Conservation (phyloP, 2,797 vertebrate genomes). For the Prionace glauca region DNA sequence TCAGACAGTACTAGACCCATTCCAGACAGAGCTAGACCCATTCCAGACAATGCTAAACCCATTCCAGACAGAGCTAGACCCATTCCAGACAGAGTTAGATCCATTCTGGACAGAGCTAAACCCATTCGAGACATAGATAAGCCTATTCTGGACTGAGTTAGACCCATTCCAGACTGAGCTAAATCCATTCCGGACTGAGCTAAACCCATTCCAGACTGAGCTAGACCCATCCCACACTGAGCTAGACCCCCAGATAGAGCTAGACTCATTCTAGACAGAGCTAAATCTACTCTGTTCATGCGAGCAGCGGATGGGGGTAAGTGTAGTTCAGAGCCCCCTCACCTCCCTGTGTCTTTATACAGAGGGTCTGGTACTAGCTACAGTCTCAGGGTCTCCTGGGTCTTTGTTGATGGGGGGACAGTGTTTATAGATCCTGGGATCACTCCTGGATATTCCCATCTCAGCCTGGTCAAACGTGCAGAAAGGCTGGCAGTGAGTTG, state of each 20-base stretch:
- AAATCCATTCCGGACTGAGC: background rate
- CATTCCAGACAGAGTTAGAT: background rate
- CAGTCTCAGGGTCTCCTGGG: too few species aligned
- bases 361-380: too few species aligned
- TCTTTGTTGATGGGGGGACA: too few species aligned
- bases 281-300: background rate
- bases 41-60: background rate
- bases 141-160: too few species aligned
- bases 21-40: background rate
- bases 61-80: background rate
- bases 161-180: too few species aligned
- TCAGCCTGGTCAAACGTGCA: background rate
- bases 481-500: background rate
- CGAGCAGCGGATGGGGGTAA: too few species aligned
- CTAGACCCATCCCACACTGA: background rate
- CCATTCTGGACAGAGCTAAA: background rate
- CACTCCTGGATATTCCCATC: too few species aligned
- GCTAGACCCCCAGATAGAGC: background rate
- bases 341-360: too few species aligned
- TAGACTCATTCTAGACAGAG: background rate
- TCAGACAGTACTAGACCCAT: background rate
- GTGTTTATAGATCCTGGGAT: too few species aligned
- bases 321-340: too few species aligned
- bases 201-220: background rate
- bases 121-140: background rate